These are phyloP conservation scores for Antitype chi DNA, from an alignment of 2,888 invertebrate genomes.

Conservation along the genomic window DNA sequence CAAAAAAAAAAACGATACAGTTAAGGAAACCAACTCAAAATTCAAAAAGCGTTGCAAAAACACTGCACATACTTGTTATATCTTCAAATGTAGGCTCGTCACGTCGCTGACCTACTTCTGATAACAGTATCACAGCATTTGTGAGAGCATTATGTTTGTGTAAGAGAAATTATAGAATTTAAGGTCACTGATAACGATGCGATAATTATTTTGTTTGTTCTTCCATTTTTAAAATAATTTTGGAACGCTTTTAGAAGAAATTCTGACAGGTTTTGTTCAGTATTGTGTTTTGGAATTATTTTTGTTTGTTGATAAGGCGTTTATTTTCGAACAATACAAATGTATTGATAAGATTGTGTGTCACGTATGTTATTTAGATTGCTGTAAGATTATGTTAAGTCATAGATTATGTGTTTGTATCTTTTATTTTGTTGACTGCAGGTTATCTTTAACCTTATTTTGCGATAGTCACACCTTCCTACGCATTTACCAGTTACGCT, in stretches of 20 bases:
- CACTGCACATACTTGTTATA: slow-evolving; percentile 9
- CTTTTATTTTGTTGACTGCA: background rate
- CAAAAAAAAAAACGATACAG: too few relatives aligned
- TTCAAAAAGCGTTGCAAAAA: slow-evolving; percentile 3
- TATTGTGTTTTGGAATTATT: background rate
- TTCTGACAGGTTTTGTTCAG: background rate
- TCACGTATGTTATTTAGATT: slow-evolving; percentile 41
- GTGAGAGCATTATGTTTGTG: slow-evolving; percentile 40
- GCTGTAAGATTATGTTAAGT: slow-evolving; percentile 17
- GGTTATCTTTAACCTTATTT: slow-evolving; percentile 24
- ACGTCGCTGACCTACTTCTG: slow-evolving; percentile 48
- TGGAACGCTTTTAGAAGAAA: background rate
- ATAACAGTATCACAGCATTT: slow-evolving; percentile 51
- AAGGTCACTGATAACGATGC: slow-evolving; percentile 35
- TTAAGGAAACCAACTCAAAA: background rate
- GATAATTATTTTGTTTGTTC: slow-evolving; percentile 44
- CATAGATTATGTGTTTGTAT: slow-evolving; percentile 37
- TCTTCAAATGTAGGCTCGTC: slow-evolving; percentile 24
- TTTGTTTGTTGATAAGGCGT: slow-evolving; percentile 3
- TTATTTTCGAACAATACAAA: slow-evolving; percentile 22
- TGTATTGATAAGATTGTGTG: slow-evolving; percentile 31
- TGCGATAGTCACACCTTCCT: background rate
- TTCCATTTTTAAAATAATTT: slow-evolving; percentile 22
- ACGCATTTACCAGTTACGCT: background rate
- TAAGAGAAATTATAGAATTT: slow-evolving; percentile 50